Evolutionary conservation across 2,888 invertebrate genomes (phyloP).

Genomic region (Athalia cordata): DNA sequence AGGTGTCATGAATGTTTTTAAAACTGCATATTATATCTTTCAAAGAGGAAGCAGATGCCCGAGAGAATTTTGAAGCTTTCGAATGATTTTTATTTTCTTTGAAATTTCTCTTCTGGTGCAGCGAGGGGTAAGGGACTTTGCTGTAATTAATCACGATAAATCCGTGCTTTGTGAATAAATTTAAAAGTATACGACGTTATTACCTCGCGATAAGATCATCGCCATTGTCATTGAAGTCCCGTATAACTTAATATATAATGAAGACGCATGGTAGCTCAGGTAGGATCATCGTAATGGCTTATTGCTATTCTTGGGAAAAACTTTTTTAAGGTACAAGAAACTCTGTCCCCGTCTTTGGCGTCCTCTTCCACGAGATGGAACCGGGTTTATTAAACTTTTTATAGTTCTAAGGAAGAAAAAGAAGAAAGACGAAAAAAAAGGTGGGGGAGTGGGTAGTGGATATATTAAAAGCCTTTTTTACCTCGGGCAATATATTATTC

Average conservation of each 20-base stretch:
- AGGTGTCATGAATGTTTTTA: no score
- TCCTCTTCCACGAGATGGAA: slow-evolving; percentile 40
- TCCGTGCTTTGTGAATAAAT: no score
- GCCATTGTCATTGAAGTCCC: slow-evolving; percentile 10
- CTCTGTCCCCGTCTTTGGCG: slow-evolving; percentile 49
- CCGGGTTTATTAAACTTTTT: slow-evolving; percentile 67
- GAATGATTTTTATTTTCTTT: no score
- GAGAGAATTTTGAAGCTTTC: no score
- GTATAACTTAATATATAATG: slow-evolving; percentile 55
- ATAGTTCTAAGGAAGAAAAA: slow-evolving; percentile 59
- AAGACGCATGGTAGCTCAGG: slow-evolving; percentile 53
- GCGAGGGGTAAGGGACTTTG: no score
- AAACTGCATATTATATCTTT: no score
- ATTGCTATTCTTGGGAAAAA: slow-evolving; percentile 63
- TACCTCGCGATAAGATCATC: not conserved
- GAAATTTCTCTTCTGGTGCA: no score
- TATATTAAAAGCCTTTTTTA: slow-evolving; percentile 2
- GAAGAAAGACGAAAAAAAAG: not conserved
- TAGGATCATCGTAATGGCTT: slow-evolving; percentile 65
- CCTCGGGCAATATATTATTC: not conserved
- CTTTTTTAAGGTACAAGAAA: slow-evolving; percentile 60
- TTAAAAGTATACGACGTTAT: no score
- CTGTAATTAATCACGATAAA: no score
- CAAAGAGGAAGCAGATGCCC: no score
- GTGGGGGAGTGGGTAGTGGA: not conserved